Base-by-base conservation (phyloP, 92 coral and sea anemone species). In the Parazoanthus atlanticus region DNA sequence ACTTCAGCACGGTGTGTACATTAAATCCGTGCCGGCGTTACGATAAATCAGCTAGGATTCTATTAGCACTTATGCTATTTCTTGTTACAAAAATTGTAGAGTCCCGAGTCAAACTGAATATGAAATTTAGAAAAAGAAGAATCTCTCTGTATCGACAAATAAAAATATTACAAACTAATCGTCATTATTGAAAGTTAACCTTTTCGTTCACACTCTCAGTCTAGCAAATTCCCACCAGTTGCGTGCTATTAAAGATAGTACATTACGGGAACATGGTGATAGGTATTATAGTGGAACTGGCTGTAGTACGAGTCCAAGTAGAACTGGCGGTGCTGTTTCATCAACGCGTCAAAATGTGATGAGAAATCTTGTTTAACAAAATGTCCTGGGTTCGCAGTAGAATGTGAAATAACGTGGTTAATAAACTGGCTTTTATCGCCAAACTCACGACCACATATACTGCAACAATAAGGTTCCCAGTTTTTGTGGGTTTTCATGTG, bases 401-500 rank as follows among this genome's bases (percentile, higher is more conserved):
- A 49, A 26, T 78, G 82, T 47, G 41, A 49, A 23, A 78, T 16
- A 10, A 78, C 26, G 21, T 78, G 82, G 2, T 47, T 47, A 28
- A 26, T 3, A 47, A 78, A 13, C 82, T 47, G 65, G 23, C 23
- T 49, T 78, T 12, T 78, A 78, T 78, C 82, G 65, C n/a, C 23
- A 47, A 78, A 78, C 25, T 78, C 61, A 47, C 15, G 13, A 47
- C 82, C 31, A 31, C 82, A 47, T 29, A 78, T 78, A 30, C 47
- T 28, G 26, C 82, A 78, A 28, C 32, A 47, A 52, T 31, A 78
- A 78, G 11, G 34, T 47, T 41, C 25, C 7, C 61, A 1, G 67
- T 47, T 28, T 25, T 28, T 49, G 75, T 82, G 85, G 6, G 67
- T 82, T 28, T 81, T 81, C 78, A 33, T 74, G 74, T 89, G 91